A percentile compares a stretch with the other conserved stretches of the same genome.
Conservation (phyloP, 2,797 vertebrate species). For the Steatocranus sp. region DNA sequence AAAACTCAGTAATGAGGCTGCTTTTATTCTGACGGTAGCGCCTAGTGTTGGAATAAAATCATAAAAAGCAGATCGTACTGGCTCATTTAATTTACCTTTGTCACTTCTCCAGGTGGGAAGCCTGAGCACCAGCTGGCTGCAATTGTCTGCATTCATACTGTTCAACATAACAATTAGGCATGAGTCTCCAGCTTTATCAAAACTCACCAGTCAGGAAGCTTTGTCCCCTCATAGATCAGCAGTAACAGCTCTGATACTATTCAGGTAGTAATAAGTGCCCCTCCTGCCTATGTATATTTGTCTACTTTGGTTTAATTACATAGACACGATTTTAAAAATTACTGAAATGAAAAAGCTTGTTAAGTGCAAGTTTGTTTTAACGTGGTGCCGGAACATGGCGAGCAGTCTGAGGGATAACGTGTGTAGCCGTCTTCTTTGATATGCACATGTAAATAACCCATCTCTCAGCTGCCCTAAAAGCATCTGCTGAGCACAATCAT, state of each 20-base stretch:
- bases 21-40: neutral
- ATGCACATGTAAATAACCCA: neutral
- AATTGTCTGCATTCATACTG: neutral
- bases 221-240: neutral
- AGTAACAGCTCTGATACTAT: neutral
- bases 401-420: neutral
- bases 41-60: neutral
- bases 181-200: neutral
- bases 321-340: neutral
- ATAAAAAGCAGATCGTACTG: neutral
- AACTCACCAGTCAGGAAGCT: neutral
- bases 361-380: neutral
- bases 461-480: conserved; percentile 6
- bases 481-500: conserved; percentile 3
- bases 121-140: neutral
- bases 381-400: neutral
- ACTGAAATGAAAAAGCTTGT: neutral
- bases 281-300: neutral
- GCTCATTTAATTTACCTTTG: conserved; percentile 18
- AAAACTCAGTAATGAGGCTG: conserved; percentile 8
- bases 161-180: conserved; percentile 14
- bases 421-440: neutral
- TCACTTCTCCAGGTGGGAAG: conserved; percentile 20
- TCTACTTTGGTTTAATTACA: neutral
- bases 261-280: neutral